Percentiles rank a stretch among this genome's conserved stretches.
Evolutionary conservation across 2,888 invertebrate genomes (phyloP).

Genomic region (Acronicta leporina): DNA sequence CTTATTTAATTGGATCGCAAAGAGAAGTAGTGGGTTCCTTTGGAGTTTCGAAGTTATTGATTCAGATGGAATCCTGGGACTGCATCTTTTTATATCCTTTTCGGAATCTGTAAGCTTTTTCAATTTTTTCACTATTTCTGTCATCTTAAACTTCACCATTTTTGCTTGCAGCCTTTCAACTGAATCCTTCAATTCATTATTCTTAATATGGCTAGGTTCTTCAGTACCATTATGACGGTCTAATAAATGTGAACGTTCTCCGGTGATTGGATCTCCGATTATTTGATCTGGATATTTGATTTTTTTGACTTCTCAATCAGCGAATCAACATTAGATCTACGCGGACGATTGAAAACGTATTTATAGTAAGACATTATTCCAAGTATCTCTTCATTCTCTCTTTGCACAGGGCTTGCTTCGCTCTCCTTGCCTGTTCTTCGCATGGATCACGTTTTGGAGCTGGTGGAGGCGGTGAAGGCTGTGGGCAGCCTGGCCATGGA

Average conservation of each 20-base stretch:
- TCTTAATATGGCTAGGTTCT: too few species aligned
- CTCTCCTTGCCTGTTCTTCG: slow-evolving; percentile 62
- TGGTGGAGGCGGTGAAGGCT: slow-evolving; percentile 56
- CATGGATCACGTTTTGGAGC: slow-evolving; percentile 61
- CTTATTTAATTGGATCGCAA: slow-evolving; percentile 14
- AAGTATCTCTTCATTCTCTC: slow-evolving; percentile 68
- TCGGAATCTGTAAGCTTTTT: too few species aligned
- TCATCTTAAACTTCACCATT: neutral
- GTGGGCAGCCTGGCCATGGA: neutral
- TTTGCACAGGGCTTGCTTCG: slow-evolving; percentile 60
- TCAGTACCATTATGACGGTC: too few species aligned
- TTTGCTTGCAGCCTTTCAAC: too few species aligned
- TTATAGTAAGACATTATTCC: slow-evolving; percentile 60
- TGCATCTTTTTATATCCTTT: neutral
- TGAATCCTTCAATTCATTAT: too few species aligned
- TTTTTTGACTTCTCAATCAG: slow-evolving; percentile 54
- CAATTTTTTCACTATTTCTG: neutral
- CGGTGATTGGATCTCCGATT: too few species aligned
- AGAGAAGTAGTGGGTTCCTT: neutral
- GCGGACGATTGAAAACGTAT: slow-evolving; percentile 16
- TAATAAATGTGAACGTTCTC: too few species aligned
- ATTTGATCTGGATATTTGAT: too few species aligned
- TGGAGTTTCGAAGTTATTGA: neutral
- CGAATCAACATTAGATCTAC: slow-evolving; percentile 44
- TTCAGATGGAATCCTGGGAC: neutral